Evolutionary conservation across 2,113 vertebrate genomes (phyloP).

Genomic region (Protomyctophum bolini): DNA sequence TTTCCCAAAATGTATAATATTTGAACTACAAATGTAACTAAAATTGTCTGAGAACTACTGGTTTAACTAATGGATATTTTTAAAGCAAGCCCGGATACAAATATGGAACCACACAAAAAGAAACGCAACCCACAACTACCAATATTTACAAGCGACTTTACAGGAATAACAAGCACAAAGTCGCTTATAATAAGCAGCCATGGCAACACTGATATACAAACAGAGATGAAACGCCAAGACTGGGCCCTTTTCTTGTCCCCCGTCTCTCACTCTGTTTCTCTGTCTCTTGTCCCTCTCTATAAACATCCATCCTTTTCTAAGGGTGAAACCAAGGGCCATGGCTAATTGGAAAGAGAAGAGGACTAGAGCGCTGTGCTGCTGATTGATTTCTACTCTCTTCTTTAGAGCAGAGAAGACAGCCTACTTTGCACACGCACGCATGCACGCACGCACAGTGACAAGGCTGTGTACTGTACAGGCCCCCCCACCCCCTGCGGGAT

Average conservation of each 20-base stretch:
- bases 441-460: slow-evolving; percentile 14
- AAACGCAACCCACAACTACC: too few relatives aligned
- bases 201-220: too few relatives aligned
- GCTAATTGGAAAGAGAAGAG: slow-evolving; percentile 70
- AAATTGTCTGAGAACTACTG: too few relatives aligned
- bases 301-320: slow-evolving; percentile 35
- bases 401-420: slow-evolving; percentile 36
- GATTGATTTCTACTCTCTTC: slow-evolving; percentile 59
- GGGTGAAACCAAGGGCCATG: slow-evolving; percentile 52
- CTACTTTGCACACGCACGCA: slow-evolving; percentile 16
- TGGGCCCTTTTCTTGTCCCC: slow-evolving; percentile 21
- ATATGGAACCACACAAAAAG: too few relatives aligned
- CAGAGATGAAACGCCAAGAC: slow-evolving; percentile 54
- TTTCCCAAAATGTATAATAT: too few relatives aligned
- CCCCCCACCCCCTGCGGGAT: slow-evolving; percentile 53
- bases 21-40: too few relatives aligned
- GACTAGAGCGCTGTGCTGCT: slow-evolving; percentile 37
- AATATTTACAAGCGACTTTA: slow-evolving; percentile 3
- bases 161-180: slow-evolving; percentile 34
- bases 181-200: too few relatives aligned
- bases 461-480: not conserved
- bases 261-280: slow-evolving; percentile 19
- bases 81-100: too few relatives aligned
- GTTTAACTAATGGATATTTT: too few relatives aligned
- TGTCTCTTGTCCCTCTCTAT: slow-evolving; percentile 33